Conservation (phyloP, 2,113 vertebrate species). For the Formicarius rufipectus region DNA sequence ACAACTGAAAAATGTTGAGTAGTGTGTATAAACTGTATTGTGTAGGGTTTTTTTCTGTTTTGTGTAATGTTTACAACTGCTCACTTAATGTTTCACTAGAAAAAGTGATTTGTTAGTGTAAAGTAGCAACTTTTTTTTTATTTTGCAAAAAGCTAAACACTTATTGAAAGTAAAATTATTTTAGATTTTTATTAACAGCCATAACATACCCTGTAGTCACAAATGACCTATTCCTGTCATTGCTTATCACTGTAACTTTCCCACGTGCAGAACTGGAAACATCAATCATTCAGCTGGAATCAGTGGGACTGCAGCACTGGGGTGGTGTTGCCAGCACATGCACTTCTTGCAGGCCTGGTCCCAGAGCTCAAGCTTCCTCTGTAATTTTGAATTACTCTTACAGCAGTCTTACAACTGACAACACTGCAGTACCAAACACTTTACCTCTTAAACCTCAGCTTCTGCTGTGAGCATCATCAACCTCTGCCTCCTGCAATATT, state of each 20-base stretch:
- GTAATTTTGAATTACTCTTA: background rate
- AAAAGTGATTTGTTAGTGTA: conserved; percentile 67
- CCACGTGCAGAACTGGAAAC: background rate
- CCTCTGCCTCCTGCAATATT: background rate
- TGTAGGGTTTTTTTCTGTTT: conserved; percentile 48
- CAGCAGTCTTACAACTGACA: background rate
- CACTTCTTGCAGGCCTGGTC: background rate
- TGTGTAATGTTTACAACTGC: conserved; percentile 71
- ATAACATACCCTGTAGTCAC: background rate
- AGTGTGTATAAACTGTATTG: conserved; percentile 75
- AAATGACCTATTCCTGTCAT: background rate
- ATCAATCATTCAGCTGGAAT: background rate
- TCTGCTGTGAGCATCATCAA: background rate
- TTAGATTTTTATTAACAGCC: conserved; percentile 42
- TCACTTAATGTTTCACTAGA: conserved; percentile 64
- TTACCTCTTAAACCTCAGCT: background rate
- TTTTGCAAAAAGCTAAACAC: conserved; percentile 13
- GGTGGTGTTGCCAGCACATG: background rate
- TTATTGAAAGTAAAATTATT: background rate
- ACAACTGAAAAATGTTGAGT: conserved; percentile 76
- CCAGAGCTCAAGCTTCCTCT: background rate
- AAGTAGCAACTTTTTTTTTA: background rate
- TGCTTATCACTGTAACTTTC: background rate
- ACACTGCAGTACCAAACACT: background rate
- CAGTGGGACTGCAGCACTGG: background rate